phyloP scores from a whole-genome alignment of 1,140 invertebrate species.

The Branchinecta lindahli region DNA sequence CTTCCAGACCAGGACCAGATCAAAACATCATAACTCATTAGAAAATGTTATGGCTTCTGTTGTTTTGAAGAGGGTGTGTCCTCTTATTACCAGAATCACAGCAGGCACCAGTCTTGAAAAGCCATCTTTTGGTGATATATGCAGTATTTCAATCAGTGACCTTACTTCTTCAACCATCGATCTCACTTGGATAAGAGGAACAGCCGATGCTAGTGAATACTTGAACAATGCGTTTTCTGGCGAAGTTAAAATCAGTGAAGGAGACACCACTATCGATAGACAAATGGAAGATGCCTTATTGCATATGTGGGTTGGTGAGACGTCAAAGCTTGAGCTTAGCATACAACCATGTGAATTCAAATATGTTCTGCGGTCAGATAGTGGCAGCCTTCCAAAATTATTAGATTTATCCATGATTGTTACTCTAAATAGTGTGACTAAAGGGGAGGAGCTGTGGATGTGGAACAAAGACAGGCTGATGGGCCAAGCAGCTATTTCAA shows the following conservation, averaged over 20 bases:
- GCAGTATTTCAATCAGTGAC: background rate
- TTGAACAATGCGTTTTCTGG: background rate
- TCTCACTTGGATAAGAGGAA: background rate
- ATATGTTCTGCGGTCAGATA: background rate
- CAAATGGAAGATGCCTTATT: background rate
- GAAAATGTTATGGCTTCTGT: too few relatives aligned
- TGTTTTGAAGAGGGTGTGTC: background rate
- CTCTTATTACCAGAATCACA: background rate
- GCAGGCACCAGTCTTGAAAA: background rate
- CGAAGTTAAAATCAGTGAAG: background rate
- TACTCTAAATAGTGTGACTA: background rate
- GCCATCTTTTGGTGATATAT: background rate
- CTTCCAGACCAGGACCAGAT: too few relatives aligned
- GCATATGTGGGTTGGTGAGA: background rate
- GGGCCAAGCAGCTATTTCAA: background rate
- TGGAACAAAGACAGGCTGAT: background rate
- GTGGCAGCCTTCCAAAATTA: background rate
- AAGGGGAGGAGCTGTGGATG: background rate
- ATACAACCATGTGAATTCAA: background rate
- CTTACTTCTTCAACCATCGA: background rate
- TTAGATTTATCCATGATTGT: background rate
- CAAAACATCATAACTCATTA: too few relatives aligned
- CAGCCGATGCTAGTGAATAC: background rate
- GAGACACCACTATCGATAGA: background rate
- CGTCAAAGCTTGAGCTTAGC: background rate